Evolutionary conservation across 1,140 invertebrate genomes (phyloP), one percentile per base, ranked within the genome.

Genomic region (Drosophila funebris): DNA sequence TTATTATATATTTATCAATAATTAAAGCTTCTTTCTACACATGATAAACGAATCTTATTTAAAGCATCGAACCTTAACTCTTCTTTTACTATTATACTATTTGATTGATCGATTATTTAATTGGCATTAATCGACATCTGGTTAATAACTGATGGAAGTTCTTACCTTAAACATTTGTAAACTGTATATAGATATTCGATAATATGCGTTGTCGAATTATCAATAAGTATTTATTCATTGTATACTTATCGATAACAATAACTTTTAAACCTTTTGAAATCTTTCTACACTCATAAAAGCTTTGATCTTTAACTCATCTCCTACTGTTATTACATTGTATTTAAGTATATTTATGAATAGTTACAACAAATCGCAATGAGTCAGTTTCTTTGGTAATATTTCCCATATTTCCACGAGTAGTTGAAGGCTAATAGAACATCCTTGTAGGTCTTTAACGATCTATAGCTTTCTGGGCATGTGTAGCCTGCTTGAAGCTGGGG

Each of bases 371-470:
- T 63, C 48, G 36, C 33, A 11, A 80, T 80, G 78, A 24, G 46
- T 13, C 1, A n/a, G 39, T 5, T 63, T 0, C 6, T 77, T n/a
- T 67, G 78, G 66, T 76, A 71, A 64, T 48, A 18, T 16, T 4
- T 14, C 11, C n/a, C 16, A 0, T 0, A 0, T 18, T 24, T 11
- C 16, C 31, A 54, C 20, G 16, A 5, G 11, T 29, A 27, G 52
- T 6, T 13, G 0, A 13, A 13, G 14, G 4, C 20, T 37, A 50
- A 37, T 7, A 11, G 27, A 24, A 0, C 9, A 1, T 20, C 13
- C 7, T 22, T 7, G 0, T 13, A 78, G 76, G 48, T 71, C 1
- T 48, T 2, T 84, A 2, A 20, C 76, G 13, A 5, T 61, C 3
- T 33, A 33, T 9, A 48, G 18, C 29, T 33, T 44, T 3, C 5